A percentile compares a stretch with the other conserved stretches of the same genome.
Conservation (phyloP, 2,888 invertebrate species). For the Morpho helenor region DNA sequence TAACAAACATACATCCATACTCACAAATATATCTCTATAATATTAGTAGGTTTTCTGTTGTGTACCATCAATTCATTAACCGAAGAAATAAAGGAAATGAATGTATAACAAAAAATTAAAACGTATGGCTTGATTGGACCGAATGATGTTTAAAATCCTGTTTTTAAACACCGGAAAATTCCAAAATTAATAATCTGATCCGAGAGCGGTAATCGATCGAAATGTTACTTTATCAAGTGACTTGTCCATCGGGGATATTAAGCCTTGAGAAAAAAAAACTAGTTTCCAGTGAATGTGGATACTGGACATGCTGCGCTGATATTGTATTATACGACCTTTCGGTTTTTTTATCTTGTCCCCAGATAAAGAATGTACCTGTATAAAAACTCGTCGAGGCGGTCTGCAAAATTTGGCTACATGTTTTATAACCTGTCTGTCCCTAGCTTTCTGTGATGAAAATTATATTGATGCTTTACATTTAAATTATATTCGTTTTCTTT, state of each 20-base stretch:
- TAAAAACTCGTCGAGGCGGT: conserved; percentile 17
- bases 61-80: no score
- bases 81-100: no score
- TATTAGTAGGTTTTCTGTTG: no score
- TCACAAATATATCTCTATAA: no score
- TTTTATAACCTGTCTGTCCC: background rate
- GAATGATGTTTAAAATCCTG: conserved; percentile 2
- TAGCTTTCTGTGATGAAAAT: no score
- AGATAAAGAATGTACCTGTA: conserved; percentile 12
- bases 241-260: conserved; percentile 29
- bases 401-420: conserved; percentile 6
- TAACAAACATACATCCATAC: no score
- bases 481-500: no score
- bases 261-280: conserved; percentile 46
- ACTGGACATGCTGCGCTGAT: conserved; percentile 17
- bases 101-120: background rate
- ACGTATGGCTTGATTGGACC: no score
- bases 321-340: conserved; percentile 27
- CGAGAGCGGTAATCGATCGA: conserved; percentile 10
- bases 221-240: conserved; percentile 14
- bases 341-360: conserved; percentile 22
- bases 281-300: conserved; percentile 39
- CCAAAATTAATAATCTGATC: conserved; percentile 7
- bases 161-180: conserved; percentile 9
- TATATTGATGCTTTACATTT: no score